These are phyloP conservation scores for Gymnosoma rotundatum DNA, from an alignment of 2,888 invertebrate genomes.

Conservation along the genomic window DNA sequence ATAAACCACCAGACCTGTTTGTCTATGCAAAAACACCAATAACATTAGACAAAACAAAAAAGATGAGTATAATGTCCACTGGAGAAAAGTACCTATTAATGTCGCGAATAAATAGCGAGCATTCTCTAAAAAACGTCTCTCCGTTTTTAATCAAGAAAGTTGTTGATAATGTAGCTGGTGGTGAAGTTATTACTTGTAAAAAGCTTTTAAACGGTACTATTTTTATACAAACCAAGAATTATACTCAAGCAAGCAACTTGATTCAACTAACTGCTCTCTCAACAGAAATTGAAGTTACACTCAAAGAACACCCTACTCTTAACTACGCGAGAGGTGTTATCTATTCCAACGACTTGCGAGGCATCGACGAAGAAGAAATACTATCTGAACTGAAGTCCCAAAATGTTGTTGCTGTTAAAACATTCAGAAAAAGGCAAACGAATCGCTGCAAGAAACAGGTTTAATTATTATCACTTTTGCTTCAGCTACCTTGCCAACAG, in stretches of 20 bases:
- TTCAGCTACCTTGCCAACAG: not conserved
- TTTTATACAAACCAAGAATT: not conserved
- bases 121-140: no score
- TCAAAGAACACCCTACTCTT: constrained; percentile 4
- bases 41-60: no score
- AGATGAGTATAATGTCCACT: no score
- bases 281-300: not conserved
- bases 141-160: not conserved
- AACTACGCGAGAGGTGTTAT: constrained; percentile 17
- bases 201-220: constrained; percentile 6
- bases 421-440: not conserved
- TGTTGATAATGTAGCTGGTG: constrained; percentile 9
- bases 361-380: constrained; percentile 6
- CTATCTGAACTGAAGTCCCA: not conserved
- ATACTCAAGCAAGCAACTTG: not conserved
- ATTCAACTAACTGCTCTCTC: constrained; percentile 18
- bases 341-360: constrained; percentile 21
- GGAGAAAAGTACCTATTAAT: no score
- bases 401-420: not conserved
- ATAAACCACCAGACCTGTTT: no score
- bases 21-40: no score
- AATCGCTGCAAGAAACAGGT: not conserved
- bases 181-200: constrained; percentile 8
- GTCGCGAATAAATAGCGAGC: no score
- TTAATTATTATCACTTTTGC: constrained; percentile 18